These are phyloP conservation scores for Amphiprion ocellaris DNA, from an alignment of 2,113 vertebrate species.

Conservation along the genomic window DNA sequence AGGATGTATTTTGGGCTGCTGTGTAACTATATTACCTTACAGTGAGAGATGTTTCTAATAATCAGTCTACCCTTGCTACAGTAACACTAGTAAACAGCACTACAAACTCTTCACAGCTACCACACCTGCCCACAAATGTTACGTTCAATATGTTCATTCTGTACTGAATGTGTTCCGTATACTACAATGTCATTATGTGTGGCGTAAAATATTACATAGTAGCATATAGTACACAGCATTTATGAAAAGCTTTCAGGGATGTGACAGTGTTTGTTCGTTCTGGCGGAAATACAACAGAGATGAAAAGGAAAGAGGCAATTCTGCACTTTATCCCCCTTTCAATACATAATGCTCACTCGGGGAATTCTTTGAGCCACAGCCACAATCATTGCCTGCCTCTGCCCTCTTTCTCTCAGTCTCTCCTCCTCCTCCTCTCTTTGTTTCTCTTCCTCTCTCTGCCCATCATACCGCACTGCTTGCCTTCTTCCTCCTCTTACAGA, in stretches of 20 bases:
- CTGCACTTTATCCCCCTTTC: conserved; percentile 73
- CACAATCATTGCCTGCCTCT: conserved; percentile 51
- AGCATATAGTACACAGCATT: background rate
- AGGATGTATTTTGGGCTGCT: background rate
- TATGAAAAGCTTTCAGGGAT: conserved; percentile 50
- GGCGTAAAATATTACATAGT: background rate
- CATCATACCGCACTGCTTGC: conserved; percentile 38
- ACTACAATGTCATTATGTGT: background rate
- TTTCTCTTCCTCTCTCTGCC: conserved; percentile 53
- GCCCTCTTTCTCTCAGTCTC: conserved; percentile 22
- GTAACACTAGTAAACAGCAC: background rate
- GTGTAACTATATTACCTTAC: background rate
- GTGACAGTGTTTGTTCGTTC: conserved; percentile 64
- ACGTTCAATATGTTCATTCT: background rate
- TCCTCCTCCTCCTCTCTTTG: conserved; percentile 17
- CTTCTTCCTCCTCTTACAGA: conserved; percentile 27
- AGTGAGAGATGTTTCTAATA: background rate
- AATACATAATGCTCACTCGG: conserved; percentile 68
- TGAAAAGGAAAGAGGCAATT: conserved; percentile 49
- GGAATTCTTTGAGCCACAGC: conserved; percentile 72
- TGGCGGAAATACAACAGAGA: conserved; percentile 65
- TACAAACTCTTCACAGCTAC: background rate
- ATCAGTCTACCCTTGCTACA: too few species aligned
- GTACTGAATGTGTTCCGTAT: background rate
- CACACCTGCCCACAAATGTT: background rate